Base-by-base conservation (phyloP, 2,113 vertebrate species). In the Psettodes erumei region DNA sequence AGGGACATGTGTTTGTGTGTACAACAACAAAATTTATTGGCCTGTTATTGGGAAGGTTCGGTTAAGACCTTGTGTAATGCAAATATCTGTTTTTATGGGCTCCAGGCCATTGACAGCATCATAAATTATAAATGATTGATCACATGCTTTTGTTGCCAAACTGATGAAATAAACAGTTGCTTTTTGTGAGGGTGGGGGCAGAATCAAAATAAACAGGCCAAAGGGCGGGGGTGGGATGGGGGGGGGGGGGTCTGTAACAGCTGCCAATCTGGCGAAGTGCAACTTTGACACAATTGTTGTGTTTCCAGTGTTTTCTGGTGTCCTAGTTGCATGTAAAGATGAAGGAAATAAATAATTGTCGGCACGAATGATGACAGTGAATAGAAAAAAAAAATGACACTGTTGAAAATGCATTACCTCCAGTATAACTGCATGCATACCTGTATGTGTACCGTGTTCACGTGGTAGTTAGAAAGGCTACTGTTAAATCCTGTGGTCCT, bases 41-140 rank as follows among this genome's bases (percentile, higher is more conserved):
- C 67, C 55, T 71, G 47, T 86, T 90, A 91, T 90, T 60, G 35
- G 48, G 59, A n/a, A 84, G 27, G 53, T 80, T 83, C 61, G 28
- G 69, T 76, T 54, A 59, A 80, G 78, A 76, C 73, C 75, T 88
- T 87, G 80, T 76, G 74, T 85, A 87, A 81, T 83, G 70, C 74
- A 88, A 86, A 90, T 83, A 80, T 85, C 43, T 86, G 62, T 83
- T 88, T 90, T 90, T 86, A 91, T 84, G 43, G 71, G 55, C 75
- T 73, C 62, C 23, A 61, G 61, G 72, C 56, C 67, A 77, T 86
- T 87, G 81, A 73, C 74, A 75, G 69, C 30, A 35, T 83, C 56
- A 68, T 92, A 86, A 88, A 90, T 90, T 88, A 92, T 90, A 72
- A 89, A 93, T 88, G 77, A 88, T 88, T 79, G 77, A 88, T 91